Evolutionary conservation across 2,797 vertebrate species (phyloP), one percentile per base, ranked within the genome.

Genomic region (Morus bassanus): DNA sequence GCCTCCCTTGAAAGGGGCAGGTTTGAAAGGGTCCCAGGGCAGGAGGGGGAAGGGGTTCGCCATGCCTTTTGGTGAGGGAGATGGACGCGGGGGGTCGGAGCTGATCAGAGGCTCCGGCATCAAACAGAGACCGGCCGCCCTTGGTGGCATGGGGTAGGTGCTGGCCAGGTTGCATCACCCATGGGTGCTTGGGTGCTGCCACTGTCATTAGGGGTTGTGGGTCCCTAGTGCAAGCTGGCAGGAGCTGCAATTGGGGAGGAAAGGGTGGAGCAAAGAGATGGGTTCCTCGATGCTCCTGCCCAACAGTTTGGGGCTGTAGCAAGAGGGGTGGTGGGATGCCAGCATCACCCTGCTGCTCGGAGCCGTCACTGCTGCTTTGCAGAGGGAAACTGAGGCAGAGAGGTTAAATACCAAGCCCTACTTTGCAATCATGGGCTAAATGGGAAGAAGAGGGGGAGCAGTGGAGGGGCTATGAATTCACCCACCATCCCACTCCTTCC

Each of bases 281-380:
- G 18, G 28, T 1, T 41, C 41, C 30, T 16, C 2, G 7, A 2
- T 41, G 60, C 39, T 54, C 10, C 51, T 63, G 23, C 54, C n/a
- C 0, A 0, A 19, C 6, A 10, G 0, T 12, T 13, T 13, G 74
- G 48, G 48, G n/a, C 27, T 2, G 2, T 5, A 10, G 17, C 13
- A 45, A 13, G 19, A 37, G 4, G 6, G 4, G 1, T 1, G 25
- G 15, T 5, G 10, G 61, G 57, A 16, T 57, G 22, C 10, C 37
- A 24, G 63, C 23, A 8, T 35, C 1, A 0, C 14, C 17, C 35
- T 1, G 0, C 23, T 13, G 56, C 61, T 39, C 53, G 13, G 50
- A 46, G 39, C 51, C 22, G 11, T 37, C 28, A 1, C 64, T 18
- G 37, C 50, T 25, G 39, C 46, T 67, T 37, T 21, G 16, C 21